Conservation (phyloP, 1,140 invertebrate genomes). For the Pachypeltis micranthus region DNA sequence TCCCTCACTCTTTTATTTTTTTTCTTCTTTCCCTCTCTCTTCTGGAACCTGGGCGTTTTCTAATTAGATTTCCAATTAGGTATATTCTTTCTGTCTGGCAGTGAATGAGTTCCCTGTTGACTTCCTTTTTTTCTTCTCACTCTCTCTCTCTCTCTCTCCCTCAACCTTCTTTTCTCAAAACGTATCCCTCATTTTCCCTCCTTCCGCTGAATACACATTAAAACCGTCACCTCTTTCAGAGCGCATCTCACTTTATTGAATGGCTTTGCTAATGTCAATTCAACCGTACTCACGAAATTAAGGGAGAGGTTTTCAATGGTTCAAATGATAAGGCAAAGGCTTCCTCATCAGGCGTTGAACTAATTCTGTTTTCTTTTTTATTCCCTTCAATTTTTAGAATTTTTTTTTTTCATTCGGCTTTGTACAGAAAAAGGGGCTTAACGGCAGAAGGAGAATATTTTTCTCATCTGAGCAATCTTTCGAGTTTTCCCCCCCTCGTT, state of each 20-base stretch:
- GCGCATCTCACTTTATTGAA: slow-evolving; percentile 4
- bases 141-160: background rate
- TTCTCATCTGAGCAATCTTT: too few relatives aligned
- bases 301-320: background rate
- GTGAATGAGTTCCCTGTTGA: background rate
- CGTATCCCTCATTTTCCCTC: slow-evolving; percentile 1
- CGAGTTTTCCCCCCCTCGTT: too few relatives aligned
- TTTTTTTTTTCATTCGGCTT: too few relatives aligned
- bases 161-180: background rate
- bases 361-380: slow-evolving; percentile 2
- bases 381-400: too few relatives aligned
- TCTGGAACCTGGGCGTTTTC: background rate
- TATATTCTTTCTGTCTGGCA: slow-evolving; percentile 10
- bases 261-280: slow-evolving; percentile 8
- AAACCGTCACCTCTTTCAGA: background rate
- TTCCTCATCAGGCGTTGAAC: slow-evolving; percentile 7
- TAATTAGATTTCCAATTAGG: slow-evolving; percentile 17
- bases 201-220: slow-evolving; percentile 6
- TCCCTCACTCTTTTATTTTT: background rate
- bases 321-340: background rate
- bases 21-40: background rate
- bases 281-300: slow-evolving; percentile 4
- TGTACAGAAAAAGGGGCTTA: too few relatives aligned
- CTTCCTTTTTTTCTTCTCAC: background rate
- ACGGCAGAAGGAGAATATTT: too few relatives aligned